These are phyloP conservation scores for Tenebrosternarchus preto DNA, from an alignment of 2,113 vertebrate species.

Conservation along the genomic window DNA sequence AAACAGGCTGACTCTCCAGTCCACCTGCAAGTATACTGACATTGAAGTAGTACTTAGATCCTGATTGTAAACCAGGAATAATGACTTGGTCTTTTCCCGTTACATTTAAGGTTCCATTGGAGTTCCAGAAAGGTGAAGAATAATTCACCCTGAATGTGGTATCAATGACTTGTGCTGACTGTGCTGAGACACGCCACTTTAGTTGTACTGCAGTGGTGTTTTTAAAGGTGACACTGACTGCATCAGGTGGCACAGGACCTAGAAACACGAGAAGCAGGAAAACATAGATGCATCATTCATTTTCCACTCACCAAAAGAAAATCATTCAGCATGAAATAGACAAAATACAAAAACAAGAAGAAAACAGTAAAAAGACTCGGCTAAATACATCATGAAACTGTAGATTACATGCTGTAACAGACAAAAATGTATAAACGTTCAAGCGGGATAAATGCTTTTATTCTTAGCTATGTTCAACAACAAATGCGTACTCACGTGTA, in stretches of 20 bases:
- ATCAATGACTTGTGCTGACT: background rate
- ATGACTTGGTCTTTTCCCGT: background rate
- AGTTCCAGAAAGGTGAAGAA: background rate
- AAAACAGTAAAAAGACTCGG: too few species aligned
- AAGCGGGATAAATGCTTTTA: background rate
- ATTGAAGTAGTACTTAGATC: background rate
- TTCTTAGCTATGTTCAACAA: background rate
- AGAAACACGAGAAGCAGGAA: background rate
- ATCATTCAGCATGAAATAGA: too few species aligned
- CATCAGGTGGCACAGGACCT: background rate
- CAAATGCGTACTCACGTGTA: constrained; percentile 42
- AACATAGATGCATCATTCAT: background rate
- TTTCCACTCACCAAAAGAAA: background rate
- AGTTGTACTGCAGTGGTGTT: background rate
- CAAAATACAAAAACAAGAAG: too few species aligned
- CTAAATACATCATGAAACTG: too few species aligned
- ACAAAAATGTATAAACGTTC: background rate
- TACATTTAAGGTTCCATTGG: background rate
- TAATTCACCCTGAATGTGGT: background rate
- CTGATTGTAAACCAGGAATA: background rate
- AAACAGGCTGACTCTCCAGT: accelerated
- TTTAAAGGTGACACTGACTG: too few species aligned
- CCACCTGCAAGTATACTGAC: background rate
- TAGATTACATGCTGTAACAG: accelerated
- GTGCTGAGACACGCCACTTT: background rate